These are phyloP conservation scores for Herminia tarsipennalis DNA, from an alignment of 2,888 invertebrate genomes.

Conservation along the genomic window DNA sequence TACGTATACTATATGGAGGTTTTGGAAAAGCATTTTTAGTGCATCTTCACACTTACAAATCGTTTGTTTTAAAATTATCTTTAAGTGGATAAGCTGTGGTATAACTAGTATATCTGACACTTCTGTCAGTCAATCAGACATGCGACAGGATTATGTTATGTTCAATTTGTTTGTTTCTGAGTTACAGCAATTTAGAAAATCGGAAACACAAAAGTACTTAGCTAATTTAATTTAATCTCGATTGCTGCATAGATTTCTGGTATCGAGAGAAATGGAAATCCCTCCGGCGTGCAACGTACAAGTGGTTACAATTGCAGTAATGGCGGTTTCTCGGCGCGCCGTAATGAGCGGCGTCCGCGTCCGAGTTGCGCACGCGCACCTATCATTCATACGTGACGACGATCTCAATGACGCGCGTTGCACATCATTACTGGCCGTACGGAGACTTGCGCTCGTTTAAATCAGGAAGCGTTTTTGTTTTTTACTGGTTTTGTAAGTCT, in stretches of 20 bases:
- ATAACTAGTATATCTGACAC: too few species aligned
- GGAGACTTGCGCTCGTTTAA: slow-evolving; percentile 33
- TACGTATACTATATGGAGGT: too few species aligned
- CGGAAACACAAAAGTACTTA: too few species aligned
- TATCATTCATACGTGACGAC: slow-evolving; percentile 56
- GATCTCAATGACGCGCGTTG: slow-evolving; percentile 46
- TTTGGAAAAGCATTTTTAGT: too few species aligned
- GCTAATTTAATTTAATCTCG: background rate
- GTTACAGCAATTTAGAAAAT: too few species aligned
- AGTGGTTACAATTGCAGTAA: slow-evolving; percentile 56
- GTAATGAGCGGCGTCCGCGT: slow-evolving; percentile 58
- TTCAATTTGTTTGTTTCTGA: too few species aligned
- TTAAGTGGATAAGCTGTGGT: too few species aligned
- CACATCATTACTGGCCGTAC: slow-evolving; percentile 41
- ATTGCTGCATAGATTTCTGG: slow-evolving; percentile 14
- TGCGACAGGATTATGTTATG: too few species aligned
- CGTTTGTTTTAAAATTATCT: too few species aligned
- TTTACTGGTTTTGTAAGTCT: too few species aligned
- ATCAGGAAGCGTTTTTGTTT: slow-evolving; percentile 27
- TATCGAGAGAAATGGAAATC: slow-evolving; percentile 34
- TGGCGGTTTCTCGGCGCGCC: slow-evolving; percentile 54
- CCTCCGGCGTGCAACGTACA: slow-evolving; percentile 20
- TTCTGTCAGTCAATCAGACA: too few species aligned
- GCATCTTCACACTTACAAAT: too few species aligned
- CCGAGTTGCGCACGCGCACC: slow-evolving; percentile 27